A percentile compares a stretch with the other conserved stretches of the same genome.
Evolutionary conservation across 2,113 vertebrate genomes (phyloP).

Genomic region (Dipodomys merriami): DNA sequence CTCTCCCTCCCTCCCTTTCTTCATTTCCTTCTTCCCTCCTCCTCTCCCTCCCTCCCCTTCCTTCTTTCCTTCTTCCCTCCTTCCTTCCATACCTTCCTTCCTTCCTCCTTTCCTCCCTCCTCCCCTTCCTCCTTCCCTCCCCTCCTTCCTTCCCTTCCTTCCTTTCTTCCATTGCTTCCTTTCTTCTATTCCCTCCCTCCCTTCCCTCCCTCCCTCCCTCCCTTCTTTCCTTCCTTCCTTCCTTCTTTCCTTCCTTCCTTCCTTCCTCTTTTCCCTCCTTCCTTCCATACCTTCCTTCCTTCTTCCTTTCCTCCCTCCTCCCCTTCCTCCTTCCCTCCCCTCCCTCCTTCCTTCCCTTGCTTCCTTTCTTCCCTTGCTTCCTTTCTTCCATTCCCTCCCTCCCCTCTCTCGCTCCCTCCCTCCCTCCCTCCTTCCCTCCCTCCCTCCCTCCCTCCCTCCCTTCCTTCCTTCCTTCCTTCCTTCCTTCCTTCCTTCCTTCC

Average conservation of each 20-base stretch:
- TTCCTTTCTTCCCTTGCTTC: no score
- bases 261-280: no score
- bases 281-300: background rate
- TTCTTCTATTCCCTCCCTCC: background rate
- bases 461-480: no score
- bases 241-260: no score
- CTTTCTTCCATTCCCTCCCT: background rate
- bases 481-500: background rate
- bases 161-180: background rate
- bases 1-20: background rate
- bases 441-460: background rate
- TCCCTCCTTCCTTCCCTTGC: no score
- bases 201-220: constrained; percentile 52
- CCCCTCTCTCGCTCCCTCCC: background rate
- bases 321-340: background rate
- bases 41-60: constrained; percentile 37
- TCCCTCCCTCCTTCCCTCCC: background rate
- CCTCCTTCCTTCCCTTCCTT: constrained; percentile 41
- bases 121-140: background rate
- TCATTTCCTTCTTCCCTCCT: no score
- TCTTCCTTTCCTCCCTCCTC: background rate
- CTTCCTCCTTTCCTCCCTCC: background rate
- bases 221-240: background rate
- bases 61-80: background rate
- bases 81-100: background rate